These are phyloP conservation scores for Amaurobius ferox DNA, from an alignment of 2,888 invertebrate genomes.

Conservation along the genomic window DNA sequence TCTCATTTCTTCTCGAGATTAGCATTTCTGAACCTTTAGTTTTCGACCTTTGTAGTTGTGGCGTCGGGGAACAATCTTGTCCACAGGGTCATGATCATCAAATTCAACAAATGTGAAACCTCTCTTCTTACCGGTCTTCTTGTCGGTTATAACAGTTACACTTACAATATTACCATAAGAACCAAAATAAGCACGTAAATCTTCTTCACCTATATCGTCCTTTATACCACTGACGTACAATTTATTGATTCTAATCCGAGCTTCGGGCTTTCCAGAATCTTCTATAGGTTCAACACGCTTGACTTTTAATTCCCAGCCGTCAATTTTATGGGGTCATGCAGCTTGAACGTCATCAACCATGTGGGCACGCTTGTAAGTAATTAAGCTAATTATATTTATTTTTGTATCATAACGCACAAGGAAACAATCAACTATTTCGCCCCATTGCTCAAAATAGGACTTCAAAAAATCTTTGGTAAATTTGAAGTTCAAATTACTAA, in stretches of 20 bases:
- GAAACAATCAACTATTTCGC: slow-evolving; percentile 96
- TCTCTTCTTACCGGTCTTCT: slow-evolving; percentile 93
- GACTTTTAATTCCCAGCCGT: slow-evolving; percentile 95
- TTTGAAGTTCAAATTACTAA: slow-evolving; percentile 95
- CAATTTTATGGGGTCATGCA: slow-evolving; percentile 92
- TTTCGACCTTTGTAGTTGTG: slow-evolving; percentile 89
- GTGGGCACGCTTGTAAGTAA: slow-evolving; percentile 93
- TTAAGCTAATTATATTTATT: slow-evolving; percentile 98
- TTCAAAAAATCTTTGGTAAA: slow-evolving; percentile 94
- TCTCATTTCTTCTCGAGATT: slow-evolving; percentile 89
- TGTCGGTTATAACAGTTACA: slow-evolving; percentile 92
- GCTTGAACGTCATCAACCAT: no score
- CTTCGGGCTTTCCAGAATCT: slow-evolving; percentile 89
- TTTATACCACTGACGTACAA: slow-evolving; percentile 95
- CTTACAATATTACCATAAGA: slow-evolving; percentile 88
- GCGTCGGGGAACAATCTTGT: slow-evolving; percentile 95
- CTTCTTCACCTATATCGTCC: slow-evolving; percentile 93
- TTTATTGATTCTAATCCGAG: slow-evolving; percentile 95
- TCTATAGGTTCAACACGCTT: slow-evolving; percentile 82
- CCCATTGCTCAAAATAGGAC: no score
- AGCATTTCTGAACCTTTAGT: slow-evolving; percentile 94
- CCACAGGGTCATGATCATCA: no score
- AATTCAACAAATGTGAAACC: slow-evolving; percentile 98
- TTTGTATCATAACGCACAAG: slow-evolving; percentile 98
- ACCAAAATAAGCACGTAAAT: slow-evolving; percentile 85